phyloP scores from a whole-genome alignment of 2,888 invertebrate species.

The Hipparchia semele region DNA sequence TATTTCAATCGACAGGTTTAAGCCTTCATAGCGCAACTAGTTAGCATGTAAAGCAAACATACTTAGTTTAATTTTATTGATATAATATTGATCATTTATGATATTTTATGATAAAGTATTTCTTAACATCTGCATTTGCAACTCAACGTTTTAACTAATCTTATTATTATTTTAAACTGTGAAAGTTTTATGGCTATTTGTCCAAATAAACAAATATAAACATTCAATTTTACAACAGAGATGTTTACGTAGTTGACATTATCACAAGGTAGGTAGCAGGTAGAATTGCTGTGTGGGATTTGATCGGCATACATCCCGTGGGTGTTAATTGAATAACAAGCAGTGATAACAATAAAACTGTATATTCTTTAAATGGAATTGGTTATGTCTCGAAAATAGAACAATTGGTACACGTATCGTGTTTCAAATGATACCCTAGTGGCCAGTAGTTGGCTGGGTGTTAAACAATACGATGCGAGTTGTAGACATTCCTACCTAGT shows the following conservation, averaged over 20 bases:
- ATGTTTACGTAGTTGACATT: constrained; percentile 27
- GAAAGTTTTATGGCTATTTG: not conserved
- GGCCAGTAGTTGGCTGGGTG: constrained; percentile 8
- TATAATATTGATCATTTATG: too few relatives aligned
- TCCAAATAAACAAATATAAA: not conserved
- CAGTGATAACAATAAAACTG: constrained; percentile 41
- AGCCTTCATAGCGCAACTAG: too few relatives aligned
- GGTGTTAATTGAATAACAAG: constrained; percentile 49
- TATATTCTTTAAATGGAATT: constrained; percentile 39
- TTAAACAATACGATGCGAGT: not conserved
- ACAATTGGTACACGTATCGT: constrained; percentile 35
- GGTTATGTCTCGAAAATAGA: constrained; percentile 36
- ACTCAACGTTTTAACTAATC: too few relatives aligned
- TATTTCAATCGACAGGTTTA: too few relatives aligned
- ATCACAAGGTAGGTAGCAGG: constrained; percentile 29
- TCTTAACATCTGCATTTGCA: too few relatives aligned
- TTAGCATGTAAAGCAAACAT: too few relatives aligned
- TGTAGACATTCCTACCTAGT: not conserved
- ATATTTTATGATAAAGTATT: too few relatives aligned
- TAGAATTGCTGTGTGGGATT: constrained; percentile 43
- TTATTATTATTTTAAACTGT: constrained; percentile 40
- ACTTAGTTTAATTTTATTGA: too few relatives aligned
- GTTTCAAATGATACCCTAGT: constrained; percentile 28
- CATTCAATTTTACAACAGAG: not conserved
- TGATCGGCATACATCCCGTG: constrained; percentile 37